phyloP scores from a whole-genome alignment of 2,113 vertebrate species.

The Sisor rabdophorus region DNA sequence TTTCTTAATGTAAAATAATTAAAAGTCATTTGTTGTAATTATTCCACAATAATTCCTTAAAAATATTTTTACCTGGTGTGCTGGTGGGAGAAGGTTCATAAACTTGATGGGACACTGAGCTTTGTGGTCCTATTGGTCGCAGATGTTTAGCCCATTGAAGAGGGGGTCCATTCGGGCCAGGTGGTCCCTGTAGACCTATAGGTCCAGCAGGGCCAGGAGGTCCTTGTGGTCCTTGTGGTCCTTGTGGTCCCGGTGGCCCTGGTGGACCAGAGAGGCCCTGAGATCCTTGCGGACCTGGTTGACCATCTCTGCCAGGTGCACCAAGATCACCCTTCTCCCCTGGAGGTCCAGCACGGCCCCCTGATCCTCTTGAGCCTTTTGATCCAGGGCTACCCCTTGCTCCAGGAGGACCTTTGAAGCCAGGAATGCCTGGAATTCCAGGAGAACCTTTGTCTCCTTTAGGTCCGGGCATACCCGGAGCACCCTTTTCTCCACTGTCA shows the following conservation, averaged over 20 bases:
- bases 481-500: constrained; percentile 89
- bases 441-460: constrained; percentile 82
- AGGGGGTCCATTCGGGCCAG: constrained; percentile 79
- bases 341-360: constrained; percentile 81
- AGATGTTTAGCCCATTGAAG: constrained; percentile 58
- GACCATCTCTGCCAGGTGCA: constrained; percentile 77
- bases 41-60: no score
- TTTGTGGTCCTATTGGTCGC: constrained; percentile 34
- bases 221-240: constrained; percentile 79
- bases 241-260: constrained; percentile 79
- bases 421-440: constrained; percentile 75
- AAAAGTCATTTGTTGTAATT: not conserved
- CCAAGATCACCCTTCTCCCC: constrained; percentile 89
- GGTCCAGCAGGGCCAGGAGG: constrained; percentile 77
- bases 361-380: constrained; percentile 88
- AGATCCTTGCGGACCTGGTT: constrained; percentile 74
- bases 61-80: constrained; percentile 57
- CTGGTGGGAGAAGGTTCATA: constrained; percentile 41
- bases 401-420: constrained; percentile 82
- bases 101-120: constrained; percentile 48
- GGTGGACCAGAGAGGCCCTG: constrained; percentile 79
- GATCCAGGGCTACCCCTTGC: constrained; percentile 78
- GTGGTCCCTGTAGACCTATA: constrained; percentile 77
- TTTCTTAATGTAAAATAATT: not conserved
- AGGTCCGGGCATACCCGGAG: constrained; percentile 74